Percentiles rank a stretch among this genome's conserved stretches.
phyloP scores from a whole-genome alignment of 2,113 vertebrate genomes.

The Natator depressus region DNA sequence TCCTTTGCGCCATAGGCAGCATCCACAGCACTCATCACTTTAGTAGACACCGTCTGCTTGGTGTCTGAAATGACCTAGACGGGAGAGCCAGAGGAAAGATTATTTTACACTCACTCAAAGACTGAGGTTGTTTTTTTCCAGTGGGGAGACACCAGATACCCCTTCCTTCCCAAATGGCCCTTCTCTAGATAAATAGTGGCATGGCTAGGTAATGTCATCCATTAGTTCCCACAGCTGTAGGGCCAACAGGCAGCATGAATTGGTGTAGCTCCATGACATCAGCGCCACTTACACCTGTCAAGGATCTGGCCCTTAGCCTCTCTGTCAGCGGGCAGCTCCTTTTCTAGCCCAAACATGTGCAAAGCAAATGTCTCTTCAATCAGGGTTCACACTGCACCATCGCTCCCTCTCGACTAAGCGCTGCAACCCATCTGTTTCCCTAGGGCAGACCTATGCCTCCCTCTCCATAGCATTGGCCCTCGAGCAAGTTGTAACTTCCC shows the following conservation, averaged over 20 bases:
- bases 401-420: neutral
- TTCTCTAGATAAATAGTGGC: neutral
- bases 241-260: neutral
- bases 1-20: constrained; percentile 54
- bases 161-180: neutral
- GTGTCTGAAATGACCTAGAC: constrained; percentile 88
- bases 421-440: neutral
- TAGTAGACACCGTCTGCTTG: constrained; percentile 84
- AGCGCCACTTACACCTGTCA: neutral
- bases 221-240: neutral
- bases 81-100: neutral
- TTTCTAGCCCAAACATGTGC: neutral
- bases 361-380: neutral
- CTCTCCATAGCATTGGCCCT: neutral
- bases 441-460: neutral
- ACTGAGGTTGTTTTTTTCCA: neutral
- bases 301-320: neutral
- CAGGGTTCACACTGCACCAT: neutral
- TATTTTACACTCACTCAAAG: neutral
- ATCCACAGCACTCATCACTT: constrained; percentile 75
- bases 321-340: neutral
- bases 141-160: neutral
- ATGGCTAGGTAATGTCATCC: neutral
- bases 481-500: neutral
- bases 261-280: neutral